Evolutionary conservation across 2,113 vertebrate species (phyloP).

Genomic region (Shinisaurus crocodilurus): DNA sequence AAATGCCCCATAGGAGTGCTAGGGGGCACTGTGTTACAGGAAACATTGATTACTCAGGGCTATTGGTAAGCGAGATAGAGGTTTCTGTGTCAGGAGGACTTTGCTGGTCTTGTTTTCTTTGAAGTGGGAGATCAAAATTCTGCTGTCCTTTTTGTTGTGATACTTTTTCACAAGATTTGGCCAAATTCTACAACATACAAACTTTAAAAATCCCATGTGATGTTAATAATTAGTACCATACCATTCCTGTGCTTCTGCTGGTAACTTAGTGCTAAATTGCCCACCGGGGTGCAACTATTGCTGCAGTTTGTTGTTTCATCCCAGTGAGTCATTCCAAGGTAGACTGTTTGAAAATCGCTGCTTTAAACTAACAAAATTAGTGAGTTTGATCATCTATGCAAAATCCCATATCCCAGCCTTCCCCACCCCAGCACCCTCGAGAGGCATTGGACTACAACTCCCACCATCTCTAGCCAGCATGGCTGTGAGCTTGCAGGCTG

Average conservation of each 20-base stretch:
- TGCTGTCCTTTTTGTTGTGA: background rate
- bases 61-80: background rate
- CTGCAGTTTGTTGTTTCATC: background rate
- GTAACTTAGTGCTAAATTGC: background rate
- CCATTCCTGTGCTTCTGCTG: background rate
- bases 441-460: no score
- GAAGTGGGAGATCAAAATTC: background rate
- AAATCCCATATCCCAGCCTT: no score
- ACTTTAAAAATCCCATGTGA: background rate
- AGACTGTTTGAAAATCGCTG: background rate
- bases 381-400: no score
- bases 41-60: constrained; percentile 36
- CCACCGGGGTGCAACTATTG: background rate
- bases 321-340: background rate
- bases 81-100: background rate
- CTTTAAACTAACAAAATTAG: background rate
- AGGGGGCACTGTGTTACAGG: constrained; percentile 72
- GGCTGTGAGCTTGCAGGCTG: no score
- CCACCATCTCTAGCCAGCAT: no score
- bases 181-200: background rate
- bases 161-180: background rate
- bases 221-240: background rate
- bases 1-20: constrained; percentile 20
- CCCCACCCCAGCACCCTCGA: no score
- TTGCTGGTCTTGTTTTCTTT: background rate